Conservation (phyloP, 2,797 vertebrate species). For the Helarctos malayanus region DNA sequence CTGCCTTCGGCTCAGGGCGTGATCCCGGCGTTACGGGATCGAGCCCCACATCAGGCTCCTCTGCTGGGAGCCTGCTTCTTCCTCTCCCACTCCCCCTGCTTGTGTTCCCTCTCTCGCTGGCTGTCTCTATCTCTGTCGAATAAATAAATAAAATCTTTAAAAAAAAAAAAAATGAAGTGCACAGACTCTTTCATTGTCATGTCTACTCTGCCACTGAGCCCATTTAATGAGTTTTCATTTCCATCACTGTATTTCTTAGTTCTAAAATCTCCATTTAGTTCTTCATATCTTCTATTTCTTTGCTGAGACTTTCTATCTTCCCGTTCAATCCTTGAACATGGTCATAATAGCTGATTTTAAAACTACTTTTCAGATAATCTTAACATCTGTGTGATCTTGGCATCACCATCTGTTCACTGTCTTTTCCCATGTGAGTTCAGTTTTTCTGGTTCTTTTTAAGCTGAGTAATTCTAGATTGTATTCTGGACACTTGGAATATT, state of each 20-base stretch:
- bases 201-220: background rate
- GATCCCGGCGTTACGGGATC: too few relatives aligned
- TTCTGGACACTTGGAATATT: conserved; percentile 37
- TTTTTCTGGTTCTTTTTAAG: conserved; percentile 58
- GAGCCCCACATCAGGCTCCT: too few relatives aligned
- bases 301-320: conserved; percentile 54
- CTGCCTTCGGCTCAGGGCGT: too few relatives aligned
- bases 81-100: too few relatives aligned
- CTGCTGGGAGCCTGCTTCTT: too few relatives aligned
- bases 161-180: too few relatives aligned
- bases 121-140: too few relatives aligned
- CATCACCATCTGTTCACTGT: background rate
- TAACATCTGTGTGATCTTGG: conserved; percentile 42
- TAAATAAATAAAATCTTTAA: too few relatives aligned
- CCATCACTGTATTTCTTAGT: conserved; percentile 31
- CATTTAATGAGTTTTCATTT: conserved; percentile 6
- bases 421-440: conserved; percentile 30
- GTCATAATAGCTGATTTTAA: conserved; percentile 52
- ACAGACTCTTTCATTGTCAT: conserved; percentile 3
- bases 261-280: conserved; percentile 50
- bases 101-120: too few relatives aligned
- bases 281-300: conserved; percentile 57
- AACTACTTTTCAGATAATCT: conserved; percentile 50
- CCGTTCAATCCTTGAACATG: background rate
- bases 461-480: conserved; percentile 20